Evolutionary conservation across 2,797 vertebrate genomes (phyloP).

Genomic region (Chanos chanos): DNA sequence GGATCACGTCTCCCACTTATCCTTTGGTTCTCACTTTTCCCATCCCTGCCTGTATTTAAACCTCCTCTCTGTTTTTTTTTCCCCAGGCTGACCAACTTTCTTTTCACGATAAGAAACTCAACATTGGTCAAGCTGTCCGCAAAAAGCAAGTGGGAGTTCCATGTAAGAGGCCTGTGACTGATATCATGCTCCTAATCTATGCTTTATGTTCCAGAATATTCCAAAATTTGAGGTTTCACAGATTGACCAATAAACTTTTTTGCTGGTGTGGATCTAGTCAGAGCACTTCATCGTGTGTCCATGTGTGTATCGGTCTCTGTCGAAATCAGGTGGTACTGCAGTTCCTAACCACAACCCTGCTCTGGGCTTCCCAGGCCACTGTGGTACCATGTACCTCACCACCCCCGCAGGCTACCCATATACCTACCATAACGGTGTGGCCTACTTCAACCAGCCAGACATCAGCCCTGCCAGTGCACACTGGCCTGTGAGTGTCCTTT

Average conservation of each 20-base stretch:
- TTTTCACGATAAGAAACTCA: constrained; percentile 30
- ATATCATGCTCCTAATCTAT: not conserved
- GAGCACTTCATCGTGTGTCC: not conserved
- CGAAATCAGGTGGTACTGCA: constrained; percentile 23
- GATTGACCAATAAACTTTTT: not conserved
- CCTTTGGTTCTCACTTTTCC: not conserved
- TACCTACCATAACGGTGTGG: constrained; percentile 80
- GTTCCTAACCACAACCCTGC: constrained; percentile 52
- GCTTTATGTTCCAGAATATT: too few species aligned
- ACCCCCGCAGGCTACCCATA: constrained; percentile 80
- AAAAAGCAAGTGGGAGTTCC: constrained; percentile 67
- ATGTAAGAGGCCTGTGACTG: constrained; percentile 41
- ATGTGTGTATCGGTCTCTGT: constrained; percentile 4
- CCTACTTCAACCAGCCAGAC: constrained; percentile 78
- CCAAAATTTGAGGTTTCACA: too few species aligned
- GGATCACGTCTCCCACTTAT: too few species aligned
- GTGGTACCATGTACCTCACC: constrained; percentile 70
- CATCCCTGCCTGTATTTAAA: not conserved
- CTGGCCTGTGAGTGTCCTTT: constrained; percentile 70
- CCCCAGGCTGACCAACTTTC: constrained; percentile 3
- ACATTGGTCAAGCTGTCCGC: constrained; percentile 80
- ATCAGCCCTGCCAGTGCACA: constrained; percentile 58
- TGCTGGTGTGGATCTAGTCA: too few species aligned
- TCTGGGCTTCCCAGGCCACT: constrained; percentile 61
- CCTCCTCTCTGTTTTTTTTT: not conserved